Evolutionary conservation across 2,797 vertebrate species (phyloP).

Genomic region (Sebastolobus alascanus): DNA sequence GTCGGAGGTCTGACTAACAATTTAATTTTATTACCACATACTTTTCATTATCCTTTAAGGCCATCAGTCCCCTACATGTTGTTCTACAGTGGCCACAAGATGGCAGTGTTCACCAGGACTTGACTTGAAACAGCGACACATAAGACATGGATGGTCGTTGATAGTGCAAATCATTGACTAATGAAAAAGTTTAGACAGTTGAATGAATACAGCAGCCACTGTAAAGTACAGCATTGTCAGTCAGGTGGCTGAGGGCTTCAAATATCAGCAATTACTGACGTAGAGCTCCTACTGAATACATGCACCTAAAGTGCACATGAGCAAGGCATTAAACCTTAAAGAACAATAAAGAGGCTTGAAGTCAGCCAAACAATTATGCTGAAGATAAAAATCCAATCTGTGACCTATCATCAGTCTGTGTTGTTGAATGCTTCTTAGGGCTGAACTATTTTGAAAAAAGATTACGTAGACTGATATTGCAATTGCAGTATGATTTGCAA

Average conservation of each 20-base stretch:
- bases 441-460: too few relatives aligned
- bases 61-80: background rate
- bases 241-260: background rate
- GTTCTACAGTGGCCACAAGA: slow-evolving; percentile 42
- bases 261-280: background rate
- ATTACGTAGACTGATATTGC: too few relatives aligned
- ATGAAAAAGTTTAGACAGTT: background rate
- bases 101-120: slow-evolving; percentile 42
- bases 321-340: slow-evolving; percentile 4
- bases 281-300: background rate
- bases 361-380: background rate
- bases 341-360: background rate
- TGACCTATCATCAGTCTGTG: background rate
- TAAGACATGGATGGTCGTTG: background rate
- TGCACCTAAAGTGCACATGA: background rate
- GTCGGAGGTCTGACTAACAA: background rate
- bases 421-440: background rate
- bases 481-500: too few relatives aligned
- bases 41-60: background rate
- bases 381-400: background rate
- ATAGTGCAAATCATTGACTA: background rate
- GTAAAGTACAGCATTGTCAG: background rate
- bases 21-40: background rate
- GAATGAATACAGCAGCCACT: background rate
- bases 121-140: background rate